Evolutionary conservation across 2,113 vertebrate species (phyloP).

Genomic region (Eolophus roseicapilla): DNA sequence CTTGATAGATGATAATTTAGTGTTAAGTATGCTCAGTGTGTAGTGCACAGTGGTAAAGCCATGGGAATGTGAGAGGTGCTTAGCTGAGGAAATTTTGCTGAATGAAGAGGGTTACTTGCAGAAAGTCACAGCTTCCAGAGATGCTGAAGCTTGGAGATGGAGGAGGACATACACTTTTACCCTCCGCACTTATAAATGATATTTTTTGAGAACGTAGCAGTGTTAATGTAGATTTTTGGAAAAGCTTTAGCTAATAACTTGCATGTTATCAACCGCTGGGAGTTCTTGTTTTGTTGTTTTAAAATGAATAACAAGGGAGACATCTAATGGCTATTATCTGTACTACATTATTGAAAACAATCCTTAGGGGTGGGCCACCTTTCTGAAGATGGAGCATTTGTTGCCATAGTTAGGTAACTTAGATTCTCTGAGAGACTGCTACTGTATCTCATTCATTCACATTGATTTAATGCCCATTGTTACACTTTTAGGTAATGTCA

Average conservation of each 20-base stretch:
- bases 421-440: background rate
- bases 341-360: background rate
- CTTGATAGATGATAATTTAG: background rate
- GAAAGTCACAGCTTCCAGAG: background rate
- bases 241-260: background rate
- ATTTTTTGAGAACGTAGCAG: background rate
- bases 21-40: background rate
- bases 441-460: background rate
- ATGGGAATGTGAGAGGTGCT: background rate
- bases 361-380: background rate
- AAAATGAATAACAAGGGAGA: background rate
- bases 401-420: background rate
- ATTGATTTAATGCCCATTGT: background rate
- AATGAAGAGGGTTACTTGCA: background rate
- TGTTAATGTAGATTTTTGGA: background rate
- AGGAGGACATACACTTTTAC: background rate
- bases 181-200: fast-evolving
- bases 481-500: background rate
- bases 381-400: background rate
- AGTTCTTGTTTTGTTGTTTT: background rate
- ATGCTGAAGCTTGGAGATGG: background rate
- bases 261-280: fast-evolving
- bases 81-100: background rate
- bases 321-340: conserved; percentile 54
- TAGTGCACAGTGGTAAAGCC: too few relatives aligned